A percentile compares a stretch with the other conserved stretches of the same genome.
phyloP scores from a whole-genome alignment of 2,797 vertebrate genomes.

The Trematomus bernacchii region DNA sequence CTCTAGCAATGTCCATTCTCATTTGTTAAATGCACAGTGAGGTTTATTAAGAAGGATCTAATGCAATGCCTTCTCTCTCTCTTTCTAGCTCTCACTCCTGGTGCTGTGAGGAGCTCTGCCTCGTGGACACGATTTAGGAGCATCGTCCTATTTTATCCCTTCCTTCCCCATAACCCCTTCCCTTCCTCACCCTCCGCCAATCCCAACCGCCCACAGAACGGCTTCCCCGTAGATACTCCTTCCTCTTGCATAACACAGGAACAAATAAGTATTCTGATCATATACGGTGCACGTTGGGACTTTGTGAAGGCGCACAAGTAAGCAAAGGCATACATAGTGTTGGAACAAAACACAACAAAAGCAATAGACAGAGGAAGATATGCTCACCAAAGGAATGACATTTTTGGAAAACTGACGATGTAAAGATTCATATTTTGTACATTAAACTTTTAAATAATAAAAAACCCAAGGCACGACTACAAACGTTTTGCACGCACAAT shows the following conservation, averaged over 20 bases:
- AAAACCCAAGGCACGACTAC: conserved; percentile 41
- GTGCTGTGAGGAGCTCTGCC: conserved; percentile 67
- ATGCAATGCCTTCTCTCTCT: conserved; percentile 53
- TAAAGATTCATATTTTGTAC: conserved; percentile 77
- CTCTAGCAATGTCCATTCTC: conserved; percentile 11
- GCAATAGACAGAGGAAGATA: conserved; percentile 64
- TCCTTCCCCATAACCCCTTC: conserved; percentile 44
- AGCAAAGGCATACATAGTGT: conserved; percentile 20
- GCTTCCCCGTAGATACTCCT: conserved; percentile 42
- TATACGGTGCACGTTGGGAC: conserved; percentile 46
- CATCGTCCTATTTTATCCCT: conserved; percentile 59
- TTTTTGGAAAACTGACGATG: conserved; percentile 72
- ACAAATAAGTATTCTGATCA: conserved; percentile 55
- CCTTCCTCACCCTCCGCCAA: conserved; percentile 51
- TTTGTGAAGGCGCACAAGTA: conserved; percentile 46
- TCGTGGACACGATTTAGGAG: conserved; percentile 66
- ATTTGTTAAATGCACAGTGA: conserved; percentile 30
- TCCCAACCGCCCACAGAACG: conserved; percentile 49
- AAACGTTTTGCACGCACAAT: conserved; percentile 66
- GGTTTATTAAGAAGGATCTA: conserved; percentile 51
- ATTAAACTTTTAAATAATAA: conserved; percentile 62
- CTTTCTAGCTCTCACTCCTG: conserved; percentile 65
- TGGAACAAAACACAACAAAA: conserved; percentile 21
- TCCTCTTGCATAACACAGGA: conserved; percentile 51
- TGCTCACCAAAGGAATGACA: conserved; percentile 69